A percentile compares a stretch with the other conserved stretches of the same genome.
These are phyloP conservation scores for Aricia artaxerxes DNA, from an alignment of 2,888 invertebrate species.

Conservation along the genomic window DNA sequence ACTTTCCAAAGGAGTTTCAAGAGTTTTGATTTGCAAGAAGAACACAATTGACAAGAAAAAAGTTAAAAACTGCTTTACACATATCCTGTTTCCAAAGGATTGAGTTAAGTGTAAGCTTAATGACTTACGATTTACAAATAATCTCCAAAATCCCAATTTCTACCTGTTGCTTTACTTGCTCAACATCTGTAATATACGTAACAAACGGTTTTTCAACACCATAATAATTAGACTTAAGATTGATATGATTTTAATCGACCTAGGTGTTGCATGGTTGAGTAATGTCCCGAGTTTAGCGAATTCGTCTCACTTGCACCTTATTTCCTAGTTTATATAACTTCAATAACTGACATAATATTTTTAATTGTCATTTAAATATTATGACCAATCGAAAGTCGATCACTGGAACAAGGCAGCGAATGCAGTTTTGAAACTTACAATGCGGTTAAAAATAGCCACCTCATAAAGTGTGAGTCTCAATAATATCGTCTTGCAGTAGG, in stretches of 20 bases:
- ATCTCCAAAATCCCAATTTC: too few relatives aligned
- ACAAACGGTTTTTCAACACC: neutral
- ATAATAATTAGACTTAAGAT: neutral
- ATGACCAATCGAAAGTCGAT: neutral
- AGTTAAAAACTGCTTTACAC: neutral
- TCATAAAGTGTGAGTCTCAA: neutral
- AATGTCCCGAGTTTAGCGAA: neutral
- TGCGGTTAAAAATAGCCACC: neutral
- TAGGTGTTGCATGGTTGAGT: neutral
- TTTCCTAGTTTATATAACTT: slow-evolving; percentile 28
- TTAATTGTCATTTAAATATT: slow-evolving; percentile 12
- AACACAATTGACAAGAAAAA: neutral
- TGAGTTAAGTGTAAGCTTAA: too few relatives aligned
- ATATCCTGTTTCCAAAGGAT: too few relatives aligned
- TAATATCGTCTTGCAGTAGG: neutral
- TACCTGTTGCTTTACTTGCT: too few relatives aligned
- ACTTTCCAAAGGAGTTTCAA: neutral
- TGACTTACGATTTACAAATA: too few relatives aligned
- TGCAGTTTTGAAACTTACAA: neutral
- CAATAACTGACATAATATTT: neutral
- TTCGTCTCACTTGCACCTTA: slow-evolving; percentile 20
- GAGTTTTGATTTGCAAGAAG: neutral
- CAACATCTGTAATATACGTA: too few relatives aligned
- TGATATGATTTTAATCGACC: slow-evolving; percentile 23
- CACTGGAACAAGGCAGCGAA: slow-evolving; percentile 8